Evolutionary conservation across 2,797 vertebrate species (phyloP).

Genomic region (Helicolenus hilgendorfi): DNA sequence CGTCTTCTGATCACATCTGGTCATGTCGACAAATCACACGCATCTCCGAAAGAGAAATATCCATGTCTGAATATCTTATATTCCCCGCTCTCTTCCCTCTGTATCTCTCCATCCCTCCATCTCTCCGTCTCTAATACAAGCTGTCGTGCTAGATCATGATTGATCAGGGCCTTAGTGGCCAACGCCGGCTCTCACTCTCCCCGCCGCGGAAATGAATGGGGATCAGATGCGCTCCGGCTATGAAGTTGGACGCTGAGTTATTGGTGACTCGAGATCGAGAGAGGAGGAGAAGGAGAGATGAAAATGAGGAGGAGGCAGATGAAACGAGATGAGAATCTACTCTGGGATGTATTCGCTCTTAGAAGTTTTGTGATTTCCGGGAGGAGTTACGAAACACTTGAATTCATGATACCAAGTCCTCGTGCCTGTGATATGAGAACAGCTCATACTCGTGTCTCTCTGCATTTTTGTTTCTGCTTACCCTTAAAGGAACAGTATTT

Average conservation of each 20-base stretch:
- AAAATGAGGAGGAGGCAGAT: constrained; percentile 54
- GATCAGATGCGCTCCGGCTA: constrained; percentile 73
- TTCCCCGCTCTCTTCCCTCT: constrained; percentile 48
- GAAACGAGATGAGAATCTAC: constrained; percentile 38
- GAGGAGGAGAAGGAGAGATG: constrained; percentile 45
- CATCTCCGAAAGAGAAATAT: constrained; percentile 80
- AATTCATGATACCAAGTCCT: neutral
- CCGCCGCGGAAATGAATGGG: constrained; percentile 79
- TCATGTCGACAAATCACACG: constrained; percentile 89
- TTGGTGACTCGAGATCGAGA: constrained; percentile 57
- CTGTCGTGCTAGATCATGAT: constrained; percentile 86
- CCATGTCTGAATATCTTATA: constrained; percentile 81
- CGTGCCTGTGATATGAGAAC: neutral
- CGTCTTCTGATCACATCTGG: constrained; percentile 87
- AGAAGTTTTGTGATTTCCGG: constrained; percentile 49
- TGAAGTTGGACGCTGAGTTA: constrained; percentile 80
- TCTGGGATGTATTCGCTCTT: constrained; percentile 20
- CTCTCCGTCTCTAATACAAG: constrained; percentile 80
- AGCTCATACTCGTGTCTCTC: neutral
- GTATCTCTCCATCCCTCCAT: constrained; percentile 65
- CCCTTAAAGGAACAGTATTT: too few relatives aligned
- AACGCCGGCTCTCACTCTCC: constrained; percentile 78
- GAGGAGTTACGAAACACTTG: constrained; percentile 25
- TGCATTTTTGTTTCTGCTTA: neutral
- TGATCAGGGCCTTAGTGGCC: constrained; percentile 85